Evolutionary conservation across 2,888 invertebrate species (phyloP).

Genomic region (Lampropteryx suffumata): DNA sequence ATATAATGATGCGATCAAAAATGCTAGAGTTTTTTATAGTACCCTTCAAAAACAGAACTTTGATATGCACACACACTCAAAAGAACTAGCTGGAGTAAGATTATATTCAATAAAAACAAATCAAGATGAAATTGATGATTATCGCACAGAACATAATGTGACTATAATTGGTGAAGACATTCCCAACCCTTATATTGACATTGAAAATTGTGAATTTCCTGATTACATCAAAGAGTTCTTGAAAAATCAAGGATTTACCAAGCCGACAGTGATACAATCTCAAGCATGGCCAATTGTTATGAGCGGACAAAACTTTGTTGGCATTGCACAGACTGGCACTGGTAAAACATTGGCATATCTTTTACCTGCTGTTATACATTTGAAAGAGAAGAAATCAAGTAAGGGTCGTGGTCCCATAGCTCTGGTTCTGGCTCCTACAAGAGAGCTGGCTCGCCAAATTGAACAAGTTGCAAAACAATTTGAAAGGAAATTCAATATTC

Average conservation of each 20-base stretch:
- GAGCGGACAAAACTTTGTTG: slow-evolving; percentile 91
- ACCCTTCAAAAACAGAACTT: slow-evolving; percentile 35
- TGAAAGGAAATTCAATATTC: slow-evolving; percentile 86
- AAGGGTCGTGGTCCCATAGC: slow-evolving; percentile 91
- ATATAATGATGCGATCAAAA: slow-evolving; percentile 36
- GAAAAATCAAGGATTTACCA: slow-evolving; percentile 84
- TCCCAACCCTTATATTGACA: slow-evolving; percentile 89
- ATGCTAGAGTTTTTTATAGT: slow-evolving; percentile 37
- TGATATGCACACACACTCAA: slow-evolving; percentile 27
- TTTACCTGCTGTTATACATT: slow-evolving; percentile 92
- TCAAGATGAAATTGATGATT: slow-evolving; percentile 83
- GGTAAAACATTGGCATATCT: slow-evolving; percentile 91
- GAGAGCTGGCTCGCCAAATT: slow-evolving; percentile 91
- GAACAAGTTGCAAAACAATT: slow-evolving; percentile 91
- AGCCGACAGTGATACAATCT: slow-evolving; percentile 92
- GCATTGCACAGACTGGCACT: slow-evolving; percentile 92
- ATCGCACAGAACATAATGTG: slow-evolving; percentile 86
- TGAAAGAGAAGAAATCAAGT: slow-evolving; percentile 87
- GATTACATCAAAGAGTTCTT: slow-evolving; percentile 86
- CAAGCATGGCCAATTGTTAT: slow-evolving; percentile 93
- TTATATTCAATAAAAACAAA: slow-evolving; percentile 59
- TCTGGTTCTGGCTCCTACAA: slow-evolving; percentile 90
- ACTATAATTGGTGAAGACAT: slow-evolving; percentile 87
- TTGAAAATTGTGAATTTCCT: slow-evolving; percentile 89
- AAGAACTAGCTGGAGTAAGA: slow-evolving; percentile 25